phyloP scores from a whole-genome alignment of 2,888 invertebrate genomes.

The Capitulum mitella region DNA sequence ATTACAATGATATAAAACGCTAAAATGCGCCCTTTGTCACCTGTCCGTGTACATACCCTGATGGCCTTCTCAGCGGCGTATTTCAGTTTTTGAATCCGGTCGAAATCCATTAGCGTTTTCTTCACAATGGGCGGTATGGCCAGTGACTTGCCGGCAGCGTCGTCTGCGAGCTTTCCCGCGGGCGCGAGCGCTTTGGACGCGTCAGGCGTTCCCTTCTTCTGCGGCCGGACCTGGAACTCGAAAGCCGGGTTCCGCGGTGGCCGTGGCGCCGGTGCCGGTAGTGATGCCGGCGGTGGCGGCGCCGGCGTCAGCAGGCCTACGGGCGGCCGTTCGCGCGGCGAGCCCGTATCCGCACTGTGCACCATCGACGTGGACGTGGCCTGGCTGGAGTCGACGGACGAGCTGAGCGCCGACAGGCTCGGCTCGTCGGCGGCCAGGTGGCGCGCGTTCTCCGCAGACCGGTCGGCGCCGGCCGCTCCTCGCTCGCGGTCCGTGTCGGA shows the following conservation, averaged over 20 bases:
- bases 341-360: not conserved
- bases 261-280: too few relatives aligned
- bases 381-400: not conserved
- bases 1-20: too few relatives aligned
- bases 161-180: constrained; percentile 26
- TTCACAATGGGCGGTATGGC: not conserved
- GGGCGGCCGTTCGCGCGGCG: not conserved
- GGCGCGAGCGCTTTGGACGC: not conserved
- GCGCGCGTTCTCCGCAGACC: not conserved
- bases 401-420: not conserved
- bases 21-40: too few relatives aligned
- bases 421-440: not conserved
- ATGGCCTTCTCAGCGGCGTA: constrained; percentile 34
- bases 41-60: constrained; percentile 33
- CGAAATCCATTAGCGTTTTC: constrained; percentile 26
- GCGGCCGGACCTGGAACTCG: not conserved
- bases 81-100: constrained; percentile 34
- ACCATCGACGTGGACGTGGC: not conserved
- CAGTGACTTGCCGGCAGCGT: constrained; percentile 23
- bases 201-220: not conserved
- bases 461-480: not conserved
- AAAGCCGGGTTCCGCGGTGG: not conserved
- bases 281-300: not conserved
- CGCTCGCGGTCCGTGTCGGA: not conserved
- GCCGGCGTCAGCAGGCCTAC: not conserved